Evolutionary conservation across 2,888 invertebrate genomes (phyloP).

Genomic region (Poecilus cupreus): DNA sequence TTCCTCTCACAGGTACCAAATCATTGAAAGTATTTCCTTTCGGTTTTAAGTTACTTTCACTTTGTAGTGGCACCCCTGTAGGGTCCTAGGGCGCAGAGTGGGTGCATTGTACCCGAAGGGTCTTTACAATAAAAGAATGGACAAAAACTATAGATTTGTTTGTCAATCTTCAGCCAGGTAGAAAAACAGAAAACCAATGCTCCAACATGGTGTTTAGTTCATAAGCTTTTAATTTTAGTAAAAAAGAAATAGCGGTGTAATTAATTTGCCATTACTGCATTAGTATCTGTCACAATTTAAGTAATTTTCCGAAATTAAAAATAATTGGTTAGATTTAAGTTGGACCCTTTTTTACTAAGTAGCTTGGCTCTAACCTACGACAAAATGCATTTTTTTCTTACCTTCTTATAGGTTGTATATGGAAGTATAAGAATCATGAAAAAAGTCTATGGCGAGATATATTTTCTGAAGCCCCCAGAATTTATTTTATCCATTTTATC

Average conservation of each 20-base stretch:
- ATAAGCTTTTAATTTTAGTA: neutral
- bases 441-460: too few species aligned
- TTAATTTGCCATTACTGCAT: neutral
- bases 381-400: too few species aligned
- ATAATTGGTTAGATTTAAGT: too few species aligned
- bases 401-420: too few species aligned
- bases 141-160: slow-evolving; percentile 2
- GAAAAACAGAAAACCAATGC: neutral
- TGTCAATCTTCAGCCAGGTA: slow-evolving; percentile 10
- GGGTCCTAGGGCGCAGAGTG: neutral
- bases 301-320: too few species aligned
- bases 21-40: slow-evolving; percentile 50
- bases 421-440: too few species aligned
- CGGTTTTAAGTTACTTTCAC: slow-evolving; percentile 48
- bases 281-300: neutral
- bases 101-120: neutral
- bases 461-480: too few species aligned
- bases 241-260: neutral
- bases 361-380: too few species aligned
- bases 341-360: too few species aligned
- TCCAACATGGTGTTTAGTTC: neutral
- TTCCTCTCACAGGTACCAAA: slow-evolving; percentile 40
- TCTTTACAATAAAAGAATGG: slow-evolving; percentile 5
- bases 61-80: slow-evolving; percentile 34
- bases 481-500: too few species aligned